phyloP scores from a whole-genome alignment of 2,888 invertebrate genomes.

The Ochropleura leucogaster region DNA sequence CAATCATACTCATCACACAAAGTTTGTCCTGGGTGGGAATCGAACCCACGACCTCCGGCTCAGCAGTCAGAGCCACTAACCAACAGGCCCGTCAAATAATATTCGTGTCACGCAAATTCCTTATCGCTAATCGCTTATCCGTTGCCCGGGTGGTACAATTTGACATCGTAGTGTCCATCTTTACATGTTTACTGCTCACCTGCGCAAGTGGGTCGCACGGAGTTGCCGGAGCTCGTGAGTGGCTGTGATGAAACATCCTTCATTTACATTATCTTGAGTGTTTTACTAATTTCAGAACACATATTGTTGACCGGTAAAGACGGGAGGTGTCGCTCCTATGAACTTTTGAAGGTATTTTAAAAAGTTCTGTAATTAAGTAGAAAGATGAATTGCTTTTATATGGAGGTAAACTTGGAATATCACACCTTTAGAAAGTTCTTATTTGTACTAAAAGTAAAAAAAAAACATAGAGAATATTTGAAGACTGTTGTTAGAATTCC shows the following conservation, averaged over 20 bases:
- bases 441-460: background rate
- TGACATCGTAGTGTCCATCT: slow-evolving; percentile 66
- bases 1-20: too few relatives aligned
- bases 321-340: background rate
- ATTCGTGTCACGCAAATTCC: too few relatives aligned
- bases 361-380: background rate
- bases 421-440: background rate
- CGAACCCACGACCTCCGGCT: too few relatives aligned
- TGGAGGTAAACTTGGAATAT: background rate
- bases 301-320: background rate
- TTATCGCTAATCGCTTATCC: slow-evolving; percentile 19
- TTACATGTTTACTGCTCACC: slow-evolving; percentile 69
- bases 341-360: background rate
- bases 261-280: slow-evolving; percentile 35
- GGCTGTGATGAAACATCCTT: slow-evolving; percentile 60
- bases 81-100: too few relatives aligned
- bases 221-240: slow-evolving; percentile 40
- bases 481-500: background rate
- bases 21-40: too few relatives aligned
- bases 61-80: too few relatives aligned
- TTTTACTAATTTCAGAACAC: background rate
- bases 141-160: slow-evolving; percentile 54
- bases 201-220: slow-evolving; percentile 72
- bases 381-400: background rate
- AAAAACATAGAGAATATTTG: background rate